Evolutionary conservation across 1,140 invertebrate genomes (phyloP), one percentile per base, ranked within the genome.

Genomic region (Penaeus japonicus): DNA sequence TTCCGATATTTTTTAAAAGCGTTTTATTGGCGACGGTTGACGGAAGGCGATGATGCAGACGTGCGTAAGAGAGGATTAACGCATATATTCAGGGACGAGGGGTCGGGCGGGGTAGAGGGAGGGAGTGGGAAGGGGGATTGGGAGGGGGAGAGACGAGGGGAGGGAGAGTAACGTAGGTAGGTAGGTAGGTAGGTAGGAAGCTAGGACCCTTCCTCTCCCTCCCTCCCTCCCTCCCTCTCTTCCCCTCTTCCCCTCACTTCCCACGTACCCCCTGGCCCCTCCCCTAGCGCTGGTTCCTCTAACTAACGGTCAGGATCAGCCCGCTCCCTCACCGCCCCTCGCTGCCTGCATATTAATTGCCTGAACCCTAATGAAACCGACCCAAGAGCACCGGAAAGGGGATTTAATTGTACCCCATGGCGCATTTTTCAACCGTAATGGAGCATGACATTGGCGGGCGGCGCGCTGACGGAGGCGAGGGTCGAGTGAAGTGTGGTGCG

Each of bases 331-430:
- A 59, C 65, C 53, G 32, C 73, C 30, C 73, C 22, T 70, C 59
- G 35, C 65, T 27, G 17, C 84, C 35, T 85, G 54, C 84, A 85
- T 85, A 85, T 85, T 85, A 85, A 87, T 87, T 87, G 85, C 32
- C 77, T 87, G 77, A 87, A 87, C 77, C n/a, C 75, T 87, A 87
- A 87, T 81, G 85, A 87, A 87, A 87, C 77, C 55, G 85, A 70
- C 12, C 85, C 39, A 81, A 87, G 77, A 78, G 77, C 57, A 62
- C 57, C 54, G 85, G 78, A 62, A 77, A 87, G 77, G 32, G 85
- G 77, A 81, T 87, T 81, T 87, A 87, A 87, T 87, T 87, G 85
- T 81, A 87, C 84, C 84, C 85, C 15, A 24, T 55, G 78, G 77
- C 35, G 77, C 35, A 80, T 79, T 85, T 85, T 85, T 85, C 84